Evolutionary conservation across 2,113 vertebrate species (phyloP), one percentile per base, ranked within the genome.

Genomic region (Oxyruncus cristatus): DNA sequence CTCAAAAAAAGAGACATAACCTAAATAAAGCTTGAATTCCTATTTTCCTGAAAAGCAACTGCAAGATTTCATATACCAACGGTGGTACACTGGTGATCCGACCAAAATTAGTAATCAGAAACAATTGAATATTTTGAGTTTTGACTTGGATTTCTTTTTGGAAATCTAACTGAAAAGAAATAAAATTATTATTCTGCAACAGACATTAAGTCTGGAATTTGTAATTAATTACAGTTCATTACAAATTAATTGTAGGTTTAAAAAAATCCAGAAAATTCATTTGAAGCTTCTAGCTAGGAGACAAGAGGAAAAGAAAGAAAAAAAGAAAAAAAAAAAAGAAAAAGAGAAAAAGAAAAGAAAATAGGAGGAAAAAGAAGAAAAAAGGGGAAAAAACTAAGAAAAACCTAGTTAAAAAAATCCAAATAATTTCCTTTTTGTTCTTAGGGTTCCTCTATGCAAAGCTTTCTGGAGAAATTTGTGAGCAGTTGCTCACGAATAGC

Each of bases 321-420:
- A 73, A 6, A 13, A 78, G 21, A 33, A 4, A 3, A 9, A 46
- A 9, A 4, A 41, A 2, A 30, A 56, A 8, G 21, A 46, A 5
- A 6, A 3, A 20, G 15, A 20, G 2, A 6, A 23, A 21, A 49
- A 23, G 15, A 21, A 16, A 18, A 5, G 6, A 12, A 10, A 44
- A 21, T 7, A 12, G 19, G 62, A 18, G 20, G 8, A 5, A 5
- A 11, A 12, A 8, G 5, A 7, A 20, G 11, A 3, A 35, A 3
- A 23, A 56, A 58, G 11, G 1, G 17, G 11, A 14, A 32, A 39
- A 9, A 44, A 39, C 21, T 4, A 62, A 56, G 9, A 22, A 55
- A 67, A 65, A 9, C 1, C 3, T 28, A 20, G 7, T 73, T 74
- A 7, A 6, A 16, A 41, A 83, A 55, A 13, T 56, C 6, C 16